Percentiles rank a stretch among this genome's conserved stretches.
phyloP scores from a whole-genome alignment of 2,888 invertebrate species.

The Pristionchus arcanus region DNA sequence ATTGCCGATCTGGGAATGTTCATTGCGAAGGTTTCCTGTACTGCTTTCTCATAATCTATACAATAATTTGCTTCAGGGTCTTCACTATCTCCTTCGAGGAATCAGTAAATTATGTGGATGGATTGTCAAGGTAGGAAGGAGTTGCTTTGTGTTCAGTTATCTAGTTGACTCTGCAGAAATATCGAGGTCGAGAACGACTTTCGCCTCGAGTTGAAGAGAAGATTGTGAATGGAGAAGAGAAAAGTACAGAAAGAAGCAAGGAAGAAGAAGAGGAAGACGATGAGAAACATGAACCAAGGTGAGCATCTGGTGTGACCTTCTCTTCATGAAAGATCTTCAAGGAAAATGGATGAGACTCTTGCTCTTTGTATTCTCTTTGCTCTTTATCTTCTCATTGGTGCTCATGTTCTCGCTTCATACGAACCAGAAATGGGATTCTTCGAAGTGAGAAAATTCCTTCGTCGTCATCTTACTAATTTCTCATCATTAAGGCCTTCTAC shows the following conservation, averaged over 20 bases:
- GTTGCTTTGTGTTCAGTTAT: background rate
- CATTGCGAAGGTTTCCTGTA: conserved; percentile 59
- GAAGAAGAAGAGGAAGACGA: conserved; percentile 56
- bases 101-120: background rate
- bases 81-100: conserved; percentile 39
- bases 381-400: conserved; percentile 72
- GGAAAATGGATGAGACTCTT: conserved; percentile 70
- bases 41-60: background rate
- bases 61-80: background rate
- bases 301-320: background rate
- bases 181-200: background rate
- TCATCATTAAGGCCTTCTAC: conserved; percentile 62
- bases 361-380: conserved; percentile 69
- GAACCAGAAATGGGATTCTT: conserved; percentile 78
- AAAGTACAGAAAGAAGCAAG: conserved; percentile 45
- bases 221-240: conserved; percentile 55
- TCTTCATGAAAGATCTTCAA: background rate
- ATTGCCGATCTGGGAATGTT: conserved; percentile 78
- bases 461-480: background rate
- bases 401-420: conserved; percentile 71
- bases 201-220: conserved; percentile 55
- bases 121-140: background rate
- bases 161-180: background rate
- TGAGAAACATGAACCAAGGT: conserved; percentile 56
- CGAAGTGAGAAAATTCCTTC: conserved; percentile 63